Base-by-base conservation (phyloP, 2,113 vertebrate species). In the Salvelinus namaycush region DNA sequence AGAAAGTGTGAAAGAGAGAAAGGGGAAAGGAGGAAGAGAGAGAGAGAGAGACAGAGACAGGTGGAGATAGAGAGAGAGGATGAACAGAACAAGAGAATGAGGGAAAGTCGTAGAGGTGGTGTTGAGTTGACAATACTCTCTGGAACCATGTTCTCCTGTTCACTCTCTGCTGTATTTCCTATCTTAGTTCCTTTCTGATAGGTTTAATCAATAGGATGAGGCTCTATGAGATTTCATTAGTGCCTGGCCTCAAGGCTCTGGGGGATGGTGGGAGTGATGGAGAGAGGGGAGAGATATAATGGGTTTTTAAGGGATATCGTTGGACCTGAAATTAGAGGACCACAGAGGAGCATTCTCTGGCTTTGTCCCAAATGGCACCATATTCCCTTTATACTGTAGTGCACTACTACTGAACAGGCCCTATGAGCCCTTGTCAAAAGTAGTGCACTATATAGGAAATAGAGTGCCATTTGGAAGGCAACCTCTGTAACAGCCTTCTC, bases 161-260 rank as follows among this genome's bases (percentile, higher is more conserved):
- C 0, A 18, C 59, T 54, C 13, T 22, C 6, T 9, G 68, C 82
- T 65, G 74, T 89, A 87, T 90, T 84, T 82, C 73, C 83, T 76
- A 49, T 82, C 80, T 83, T 84, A 76, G 80, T 83, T 90, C 86
- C 79, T 80, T 83, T 88, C 86, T 87, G 88, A 89, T 88, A 89
- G 86, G 76, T 89, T 88, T 90, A 89, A 91, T 91, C 90, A 90
- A 88, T 87, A 85, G 86, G 84, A 88, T 89, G 77, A 88, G 79
- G 84, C 84, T 84, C 75, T 82, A 86, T 83, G 86, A 82, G 89
- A 89, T 91, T 89, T 88, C 85, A 86, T 88, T 88, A 89, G 87
- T 71, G 69, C 77, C 75, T 86, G 79, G 81, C 86, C 78, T 51
- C 73, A 31, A 80, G 88, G 80, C 80, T 80, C 82, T 34, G 22